Percentiles rank a stretch among this genome's conserved stretches.
Conservation (phyloP, 2,888 invertebrate genomes). For the Ctenicera cuprea region DNA sequence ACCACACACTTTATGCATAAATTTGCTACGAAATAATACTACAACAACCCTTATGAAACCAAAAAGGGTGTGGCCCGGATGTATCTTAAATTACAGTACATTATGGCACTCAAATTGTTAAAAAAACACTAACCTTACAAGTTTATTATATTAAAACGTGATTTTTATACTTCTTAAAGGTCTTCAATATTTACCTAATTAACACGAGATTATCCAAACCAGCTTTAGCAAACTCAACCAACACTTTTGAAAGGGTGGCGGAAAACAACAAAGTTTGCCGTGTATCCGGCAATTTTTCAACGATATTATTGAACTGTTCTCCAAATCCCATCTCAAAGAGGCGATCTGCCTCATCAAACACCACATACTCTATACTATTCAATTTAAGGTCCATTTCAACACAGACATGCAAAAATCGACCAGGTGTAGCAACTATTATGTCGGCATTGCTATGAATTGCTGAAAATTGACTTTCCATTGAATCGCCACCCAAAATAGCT, state of each 20-base stretch:
- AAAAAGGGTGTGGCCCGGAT: no score
- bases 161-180: constrained; percentile 17
- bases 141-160: background rate
- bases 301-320: constrained; percentile 89
- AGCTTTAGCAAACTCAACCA: constrained; percentile 97
- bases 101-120: no score
- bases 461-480: constrained; percentile 97
- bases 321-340: constrained; percentile 99
- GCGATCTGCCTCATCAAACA: constrained; percentile 98
- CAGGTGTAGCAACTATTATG: constrained; percentile 98
- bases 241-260: constrained; percentile 95
- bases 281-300: constrained; percentile 86
- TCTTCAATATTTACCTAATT: constrained; percentile 73
- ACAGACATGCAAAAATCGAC: constrained; percentile 95
- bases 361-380: constrained; percentile 90
- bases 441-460: constrained; percentile 96
- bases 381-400: constrained; percentile 98
- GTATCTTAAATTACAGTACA: no score
- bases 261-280: constrained; percentile 98
- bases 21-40: no score
- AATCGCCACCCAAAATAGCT: constrained; percentile 96
- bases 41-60: no score
- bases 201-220: constrained; percentile 92
- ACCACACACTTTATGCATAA: no score
- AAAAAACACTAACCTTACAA: no score